phyloP scores from a whole-genome alignment of 2,888 invertebrate genomes.

The Cosmopolites sordidus region DNA sequence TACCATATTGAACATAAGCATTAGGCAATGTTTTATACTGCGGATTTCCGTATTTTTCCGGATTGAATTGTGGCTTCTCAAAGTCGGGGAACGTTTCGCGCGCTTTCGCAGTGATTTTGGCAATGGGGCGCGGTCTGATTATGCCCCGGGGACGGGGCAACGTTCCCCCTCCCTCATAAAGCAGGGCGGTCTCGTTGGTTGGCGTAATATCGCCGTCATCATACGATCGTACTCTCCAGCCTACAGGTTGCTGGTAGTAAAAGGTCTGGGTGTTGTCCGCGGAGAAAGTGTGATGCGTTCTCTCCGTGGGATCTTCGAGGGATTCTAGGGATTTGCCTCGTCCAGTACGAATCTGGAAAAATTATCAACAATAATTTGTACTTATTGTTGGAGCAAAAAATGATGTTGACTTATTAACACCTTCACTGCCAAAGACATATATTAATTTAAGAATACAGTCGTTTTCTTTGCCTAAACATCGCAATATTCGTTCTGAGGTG shows the following conservation, averaged over 20 bases:
- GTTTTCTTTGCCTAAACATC: too few relatives aligned
- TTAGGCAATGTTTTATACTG: constrained; percentile 55
- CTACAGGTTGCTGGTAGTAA: constrained; percentile 49
- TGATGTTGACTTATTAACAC: too few relatives aligned
- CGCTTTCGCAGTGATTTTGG: constrained; percentile 63
- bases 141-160: constrained; percentile 79
- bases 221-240: constrained; percentile 60
- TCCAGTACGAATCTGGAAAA: constrained; percentile 69
- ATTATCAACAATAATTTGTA: constrained; percentile 11
- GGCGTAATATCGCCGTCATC: constrained; percentile 89
- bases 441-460: too few relatives aligned
- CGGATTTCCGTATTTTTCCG: constrained; percentile 44
- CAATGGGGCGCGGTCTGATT: constrained; percentile 75
- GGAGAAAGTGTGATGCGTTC: constrained; percentile 57
- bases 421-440: too few relatives aligned
- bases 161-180: constrained; percentile 74
- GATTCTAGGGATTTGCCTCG: constrained; percentile 83
- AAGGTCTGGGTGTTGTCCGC: constrained; percentile 60
- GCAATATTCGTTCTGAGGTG: too few relatives aligned
- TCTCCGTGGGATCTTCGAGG: constrained; percentile 71
- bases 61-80: constrained; percentile 48
- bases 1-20: constrained; percentile 53
- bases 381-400: too few relatives aligned
- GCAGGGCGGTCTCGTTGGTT: constrained; percentile 65
- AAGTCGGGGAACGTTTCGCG: constrained; percentile 46